A percentile compares a stretch with the other conserved stretches of the same genome.
Conservation (phyloP, 2,797 vertebrate species). For the Enteromius thamalakanensis region DNA sequence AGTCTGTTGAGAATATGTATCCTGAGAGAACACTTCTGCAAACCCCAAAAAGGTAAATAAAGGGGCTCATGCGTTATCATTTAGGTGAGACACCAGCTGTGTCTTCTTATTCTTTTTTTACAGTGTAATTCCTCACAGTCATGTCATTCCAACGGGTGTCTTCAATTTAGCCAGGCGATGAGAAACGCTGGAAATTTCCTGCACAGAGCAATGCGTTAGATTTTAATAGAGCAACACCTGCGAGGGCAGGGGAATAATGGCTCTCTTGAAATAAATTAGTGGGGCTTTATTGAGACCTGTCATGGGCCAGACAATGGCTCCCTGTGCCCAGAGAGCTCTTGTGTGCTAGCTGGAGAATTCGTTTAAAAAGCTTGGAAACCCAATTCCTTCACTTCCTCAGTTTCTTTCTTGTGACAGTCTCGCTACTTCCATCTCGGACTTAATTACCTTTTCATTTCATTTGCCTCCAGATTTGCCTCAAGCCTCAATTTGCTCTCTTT, state of each 20-base stretch:
- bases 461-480: constrained; percentile 54
- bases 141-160: constrained; percentile 55
- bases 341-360: constrained; percentile 44
- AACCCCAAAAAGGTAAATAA: constrained; percentile 53
- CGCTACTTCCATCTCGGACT: constrained; percentile 58
- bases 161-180: constrained; percentile 72
- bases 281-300: constrained; percentile 71
- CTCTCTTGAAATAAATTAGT: constrained; percentile 80
- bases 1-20: constrained; percentile 21
- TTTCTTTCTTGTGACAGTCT: constrained; percentile 59
- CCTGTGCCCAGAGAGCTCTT: constrained; percentile 52
- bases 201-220: constrained; percentile 80
- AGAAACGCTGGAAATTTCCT: constrained; percentile 71
- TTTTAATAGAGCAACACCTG: constrained; percentile 83
- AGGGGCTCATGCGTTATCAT: constrained; percentile 20
- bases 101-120: constrained; percentile 28
- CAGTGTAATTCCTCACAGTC: constrained; percentile 40
- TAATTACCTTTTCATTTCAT: constrained; percentile 66
- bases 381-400: constrained; percentile 59
- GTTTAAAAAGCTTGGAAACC: constrained; percentile 58
- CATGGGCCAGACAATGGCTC: constrained; percentile 63
- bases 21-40: constrained; percentile 17
- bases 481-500: constrained; percentile 46
- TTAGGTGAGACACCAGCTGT: constrained; percentile 15
- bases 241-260: constrained; percentile 59